Base-by-base conservation (phyloP, 2,113 vertebrate genomes). In the Catharus bicknelli region DNA sequence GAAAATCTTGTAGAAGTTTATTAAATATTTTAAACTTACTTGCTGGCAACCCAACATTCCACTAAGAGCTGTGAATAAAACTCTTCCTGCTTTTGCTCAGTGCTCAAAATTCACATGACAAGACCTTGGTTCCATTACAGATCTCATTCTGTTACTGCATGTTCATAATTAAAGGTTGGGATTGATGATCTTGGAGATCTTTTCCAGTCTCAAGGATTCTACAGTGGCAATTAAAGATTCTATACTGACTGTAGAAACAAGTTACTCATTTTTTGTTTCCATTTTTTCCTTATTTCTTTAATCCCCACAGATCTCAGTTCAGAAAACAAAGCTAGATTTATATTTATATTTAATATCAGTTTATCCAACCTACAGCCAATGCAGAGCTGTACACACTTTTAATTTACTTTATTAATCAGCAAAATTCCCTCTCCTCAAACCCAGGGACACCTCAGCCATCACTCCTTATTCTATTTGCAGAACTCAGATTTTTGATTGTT, bases 381-480 rank as follows among this genome's bases (percentile, higher is more conserved):
- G n/a, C n/a, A 36, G 59, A 95, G 66, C 43, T 82, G 42, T 21
- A 9, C 32, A 57, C 27, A 64, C 4, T 30, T 43, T 73, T 72
- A 10, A 57, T 40, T 67, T 59, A 13, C 19, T 27, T 29, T 62
- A 79, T 86, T 38, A 55, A 55, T 5, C 26, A 79, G 23, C 19
- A 66, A 18, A 78, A 58, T 40, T 12, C 13, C 8, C 72, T 62
- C 86, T 53, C 34, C 47, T 74, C 77, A 76, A 77, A 67, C 45
- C 80, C 89, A 95, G 84, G 42, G 69, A 83, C 32, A 9, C 91
- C 82, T 17, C 74, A 42, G 36, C 30, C 54, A 30, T 16, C 79
- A 67, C 34, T 89, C 75, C 68, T 66, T 53, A 75, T 10, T 16
- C 62, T 64, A 61, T 86, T 79, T 79, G 88, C 45, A 96, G 58